Conservation (phyloP, 2,888 invertebrate species). For the Eretmocerus hayati region DNA sequence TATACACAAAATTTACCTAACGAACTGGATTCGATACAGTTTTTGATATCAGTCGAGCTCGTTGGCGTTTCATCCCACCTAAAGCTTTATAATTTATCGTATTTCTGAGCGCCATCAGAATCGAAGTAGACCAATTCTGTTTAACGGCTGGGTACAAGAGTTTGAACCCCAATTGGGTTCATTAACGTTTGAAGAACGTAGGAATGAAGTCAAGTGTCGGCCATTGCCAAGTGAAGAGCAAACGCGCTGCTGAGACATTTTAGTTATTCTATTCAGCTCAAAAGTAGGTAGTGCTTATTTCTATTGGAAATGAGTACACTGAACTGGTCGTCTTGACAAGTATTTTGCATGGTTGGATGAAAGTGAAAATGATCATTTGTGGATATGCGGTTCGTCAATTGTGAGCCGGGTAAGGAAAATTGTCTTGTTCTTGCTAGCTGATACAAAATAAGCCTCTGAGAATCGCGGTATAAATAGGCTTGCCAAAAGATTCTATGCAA, state of each 20-base stretch:
- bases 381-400: no score
- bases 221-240: conserved; percentile 21
- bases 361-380: neutral
- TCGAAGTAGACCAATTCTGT: no score
- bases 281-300: conserved; percentile 23
- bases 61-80: no score
- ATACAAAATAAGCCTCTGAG: neutral
- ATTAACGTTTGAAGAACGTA: conserved; percentile 9
- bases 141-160: no score
- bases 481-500: no score
- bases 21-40: no score
- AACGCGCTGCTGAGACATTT: conserved; percentile 1
- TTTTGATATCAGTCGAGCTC: no score
- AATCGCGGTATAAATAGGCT: neutral
- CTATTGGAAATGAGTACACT: conserved; percentile 7
- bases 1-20: no score
- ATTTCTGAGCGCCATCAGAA: no score
- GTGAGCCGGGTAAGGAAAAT: no score
- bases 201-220: conserved; percentile 19
- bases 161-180: neutral
- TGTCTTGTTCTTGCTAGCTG: neutral
- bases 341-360: neutral
- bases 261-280: conserved; percentile 21
- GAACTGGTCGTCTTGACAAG: no score
- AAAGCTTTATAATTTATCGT: no score